Evolutionary conservation across 1,140 invertebrate genomes (phyloP).

Genomic region (Odontomachus brunneus): DNA sequence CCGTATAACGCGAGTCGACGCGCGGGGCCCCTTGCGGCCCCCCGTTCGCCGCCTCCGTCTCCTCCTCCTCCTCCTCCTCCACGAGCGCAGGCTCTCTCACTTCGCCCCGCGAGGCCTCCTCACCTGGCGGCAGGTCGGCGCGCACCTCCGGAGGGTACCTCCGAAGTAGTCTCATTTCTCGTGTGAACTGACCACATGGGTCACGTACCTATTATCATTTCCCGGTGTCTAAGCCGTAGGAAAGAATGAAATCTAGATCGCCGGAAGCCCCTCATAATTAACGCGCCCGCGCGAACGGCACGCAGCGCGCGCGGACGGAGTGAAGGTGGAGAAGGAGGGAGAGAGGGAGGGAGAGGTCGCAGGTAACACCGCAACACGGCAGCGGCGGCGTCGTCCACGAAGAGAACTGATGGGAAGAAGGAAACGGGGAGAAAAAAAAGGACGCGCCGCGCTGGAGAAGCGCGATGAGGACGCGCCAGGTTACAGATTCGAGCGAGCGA

Average conservation of each 20-base stretch:
- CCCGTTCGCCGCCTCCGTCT: too few relatives aligned
- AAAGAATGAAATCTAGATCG: conserved; percentile 86
- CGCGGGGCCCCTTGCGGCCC: conserved; percentile 5
- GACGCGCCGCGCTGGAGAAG: conserved; percentile 24
- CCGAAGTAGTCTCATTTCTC: conserved; percentile 82
- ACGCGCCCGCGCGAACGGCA: conserved; percentile 77
- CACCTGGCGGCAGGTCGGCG: conserved; percentile 29
- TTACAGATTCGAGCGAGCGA: conserved; percentile 71
- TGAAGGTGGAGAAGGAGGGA: conserved; percentile 22
- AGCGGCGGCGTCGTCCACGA: background rate
- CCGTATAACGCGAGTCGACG: conserved; percentile 66
- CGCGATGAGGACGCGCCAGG: conserved; percentile 51
- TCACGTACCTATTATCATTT: conserved; percentile 86
- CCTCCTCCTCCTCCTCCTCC: too few relatives aligned
- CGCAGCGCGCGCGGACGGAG: conserved; percentile 71
- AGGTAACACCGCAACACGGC: conserved; percentile 13
- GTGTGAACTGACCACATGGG: conserved; percentile 86
- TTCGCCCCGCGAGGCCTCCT: conserved; percentile 19
- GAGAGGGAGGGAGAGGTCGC: conserved; percentile 5
- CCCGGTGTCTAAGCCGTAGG: conserved; percentile 79
- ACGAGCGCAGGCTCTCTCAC: conserved; percentile 24
- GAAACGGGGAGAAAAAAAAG: conserved; percentile 53
- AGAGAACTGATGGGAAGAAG: conserved; percentile 61
- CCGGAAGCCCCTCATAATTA: conserved; percentile 85
- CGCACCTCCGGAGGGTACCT: conserved; percentile 49